Conservation (phyloP, 2,113 vertebrate species). For the Cheilinus undulatus region DNA sequence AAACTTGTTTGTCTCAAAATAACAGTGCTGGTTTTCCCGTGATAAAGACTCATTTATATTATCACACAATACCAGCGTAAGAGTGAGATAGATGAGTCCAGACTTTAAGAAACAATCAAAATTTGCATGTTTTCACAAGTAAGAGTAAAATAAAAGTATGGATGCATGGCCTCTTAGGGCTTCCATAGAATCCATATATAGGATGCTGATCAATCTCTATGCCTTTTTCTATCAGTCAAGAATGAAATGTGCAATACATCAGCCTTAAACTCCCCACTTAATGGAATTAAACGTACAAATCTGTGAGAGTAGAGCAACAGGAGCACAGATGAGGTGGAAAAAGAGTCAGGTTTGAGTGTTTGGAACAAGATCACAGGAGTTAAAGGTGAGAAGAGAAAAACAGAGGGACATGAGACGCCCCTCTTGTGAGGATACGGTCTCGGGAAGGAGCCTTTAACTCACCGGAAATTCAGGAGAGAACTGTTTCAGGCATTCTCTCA, state of each 20-base stretch:
- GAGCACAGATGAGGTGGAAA: conserved; percentile 77
- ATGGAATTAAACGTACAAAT: conserved; percentile 33
- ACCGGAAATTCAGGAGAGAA: conserved; percentile 83
- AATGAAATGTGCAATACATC: conserved; percentile 50
- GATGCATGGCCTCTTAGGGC: too few relatives aligned
- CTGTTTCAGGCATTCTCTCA: conserved; percentile 89
- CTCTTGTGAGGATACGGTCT: conserved; percentile 74
- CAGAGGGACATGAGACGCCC: conserved; percentile 61
- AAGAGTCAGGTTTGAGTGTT: conserved; percentile 66
- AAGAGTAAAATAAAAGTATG: too few relatives aligned
- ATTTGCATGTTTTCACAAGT: too few relatives aligned
- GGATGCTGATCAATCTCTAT: conserved; percentile 24
- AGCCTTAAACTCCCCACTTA: conserved; percentile 10
- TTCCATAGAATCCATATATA: conserved; percentile 38
- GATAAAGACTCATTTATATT: too few relatives aligned
- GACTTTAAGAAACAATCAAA: too few relatives aligned
- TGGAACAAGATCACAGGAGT: conserved; percentile 67
- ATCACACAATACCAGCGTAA: too few relatives aligned
- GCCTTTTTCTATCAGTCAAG: conserved; percentile 3
- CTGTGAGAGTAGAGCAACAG: conserved; percentile 64
- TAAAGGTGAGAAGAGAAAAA: conserved; percentile 60
- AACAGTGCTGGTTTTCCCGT: too few relatives aligned
- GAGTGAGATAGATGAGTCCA: too few relatives aligned
- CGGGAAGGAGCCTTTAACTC: conserved; percentile 85
- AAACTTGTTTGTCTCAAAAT: too few relatives aligned